Evolutionary conservation across 2,797 vertebrate species (phyloP), one percentile per base, ranked within the genome.

Genomic region (Mastacembelus armatus): DNA sequence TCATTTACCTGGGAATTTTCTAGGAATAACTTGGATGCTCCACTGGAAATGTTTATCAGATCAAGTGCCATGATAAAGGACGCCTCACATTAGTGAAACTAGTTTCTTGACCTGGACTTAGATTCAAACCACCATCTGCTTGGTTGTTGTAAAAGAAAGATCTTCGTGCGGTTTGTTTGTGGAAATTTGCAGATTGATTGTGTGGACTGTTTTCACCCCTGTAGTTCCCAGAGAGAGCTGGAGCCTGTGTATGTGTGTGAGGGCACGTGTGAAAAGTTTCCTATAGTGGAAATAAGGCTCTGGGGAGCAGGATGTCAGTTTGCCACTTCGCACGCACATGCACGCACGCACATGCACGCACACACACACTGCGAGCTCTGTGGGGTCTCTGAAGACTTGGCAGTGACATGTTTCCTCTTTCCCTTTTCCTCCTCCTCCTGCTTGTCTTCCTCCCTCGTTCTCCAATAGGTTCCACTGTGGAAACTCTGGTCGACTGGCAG

Each of bases 281-380:
- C 72, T 43, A 50, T 26, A 57, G 60, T 79, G 81, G 81, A 88
- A 83, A 85, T 51, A 71, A 61, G 39, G 51, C 44, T 66, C 39
- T 18, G 29, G 58, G 56, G 65, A 74, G 69, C 68, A 72, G 80
- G 75, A 81, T 43, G 54, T 77, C 70, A 71, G 63, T 71, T 81
- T 81, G 67, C 59, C 49, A 63, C 61, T 70, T 81, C 59, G 59
- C 9, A 54, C n/a, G 61, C 21, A 22, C 36, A 43, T 50, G 38
- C 40, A 61, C 47, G 45, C 39, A 61, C 66, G 62, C 58, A 63
- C 43, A 39, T 57, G 59, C 48, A 47, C 35, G 30, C 16, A 38
- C 36, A 54, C 55, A 61, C 35, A 47, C 26, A 11, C 19, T 60
- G 42, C 18, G 22, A 38, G 39, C 39, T 75, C 80, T 68, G 60